These are phyloP conservation scores for Panzeria rudis DNA, from an alignment of 2,888 invertebrate species.

Conservation along the genomic window DNA sequence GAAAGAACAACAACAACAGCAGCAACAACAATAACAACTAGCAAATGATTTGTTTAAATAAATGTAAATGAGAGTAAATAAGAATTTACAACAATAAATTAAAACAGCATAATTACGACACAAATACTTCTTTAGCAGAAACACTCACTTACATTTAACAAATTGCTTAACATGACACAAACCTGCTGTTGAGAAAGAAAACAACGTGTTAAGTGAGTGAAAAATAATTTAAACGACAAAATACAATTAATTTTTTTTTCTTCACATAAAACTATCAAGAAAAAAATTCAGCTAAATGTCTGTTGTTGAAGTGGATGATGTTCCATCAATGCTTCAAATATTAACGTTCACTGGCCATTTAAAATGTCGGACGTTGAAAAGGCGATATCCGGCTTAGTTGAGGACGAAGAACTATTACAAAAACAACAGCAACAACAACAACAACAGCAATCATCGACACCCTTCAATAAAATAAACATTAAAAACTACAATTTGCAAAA, in stretches of 20 bases:
- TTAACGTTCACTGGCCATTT: conserved; percentile 76
- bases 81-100: conserved; percentile 51
- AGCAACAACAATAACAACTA: conserved; percentile 12
- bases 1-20: conserved; percentile 20
- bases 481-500: conserved; percentile 71
- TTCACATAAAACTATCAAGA: neutral
- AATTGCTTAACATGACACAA: conserved; percentile 28
- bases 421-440: conserved; percentile 69
- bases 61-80: conserved; percentile 45
- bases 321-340: conserved; percentile 75
- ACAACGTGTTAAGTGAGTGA: neutral
- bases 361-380: conserved; percentile 84
- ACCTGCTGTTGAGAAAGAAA: neutral
- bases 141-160: neutral
- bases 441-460: conserved; percentile 54
- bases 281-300: conserved; percentile 74
- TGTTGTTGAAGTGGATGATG: conserved; percentile 67
- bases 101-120: conserved; percentile 39
- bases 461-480: conserved; percentile 69
- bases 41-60: conserved; percentile 44
- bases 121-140: neutral
- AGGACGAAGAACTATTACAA: conserved; percentile 75
- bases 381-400: conserved; percentile 80
- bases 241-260: conserved; percentile 7
- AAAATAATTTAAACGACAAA: neutral